Percentiles rank a stretch among this genome's conserved stretches.
These are phyloP conservation scores for Stenchaetothrips biformis DNA, from an alignment of 2,888 invertebrate species.

Conservation along the genomic window DNA sequence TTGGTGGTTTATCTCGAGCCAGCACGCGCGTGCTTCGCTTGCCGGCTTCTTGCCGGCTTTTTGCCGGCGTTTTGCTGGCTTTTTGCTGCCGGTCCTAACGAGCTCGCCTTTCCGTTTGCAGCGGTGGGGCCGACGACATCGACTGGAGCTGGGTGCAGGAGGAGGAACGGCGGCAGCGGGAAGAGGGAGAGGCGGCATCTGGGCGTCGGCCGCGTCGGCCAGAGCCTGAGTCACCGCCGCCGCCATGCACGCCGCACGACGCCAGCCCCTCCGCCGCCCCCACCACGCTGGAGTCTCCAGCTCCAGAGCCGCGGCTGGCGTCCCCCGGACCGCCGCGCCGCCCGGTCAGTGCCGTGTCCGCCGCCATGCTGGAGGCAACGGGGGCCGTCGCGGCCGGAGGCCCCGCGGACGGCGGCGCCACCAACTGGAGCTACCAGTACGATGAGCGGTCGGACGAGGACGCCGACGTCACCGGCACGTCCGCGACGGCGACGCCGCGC, in stretches of 20 bases:
- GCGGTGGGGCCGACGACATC: conserved; percentile 40
- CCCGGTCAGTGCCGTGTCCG: conserved; percentile 45
- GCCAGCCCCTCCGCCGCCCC: conserved; percentile 40
- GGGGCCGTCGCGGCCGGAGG: conserved; percentile 27
- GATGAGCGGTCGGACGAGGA: not conserved
- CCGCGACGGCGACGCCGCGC: conserved; percentile 35
- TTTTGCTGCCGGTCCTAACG: too few species aligned
- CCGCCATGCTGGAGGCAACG: conserved; percentile 42
- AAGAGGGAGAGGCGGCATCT: not conserved
- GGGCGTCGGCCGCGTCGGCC: conserved; percentile 33
- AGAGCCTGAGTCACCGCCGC: conserved; percentile 35
- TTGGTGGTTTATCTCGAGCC: too few species aligned
- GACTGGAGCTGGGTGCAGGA: conserved; percentile 46
- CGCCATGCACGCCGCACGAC: conserved; percentile 27
- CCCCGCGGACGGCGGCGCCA: conserved; percentile 33
- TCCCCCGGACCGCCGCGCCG: conserved; percentile 37
- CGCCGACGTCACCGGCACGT: not conserved
- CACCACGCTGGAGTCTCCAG: too few species aligned
- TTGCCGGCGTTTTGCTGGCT: too few species aligned
- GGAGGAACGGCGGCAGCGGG: conserved; percentile 34
- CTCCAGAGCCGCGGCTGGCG: conserved; percentile 35
- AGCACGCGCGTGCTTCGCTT: too few species aligned
- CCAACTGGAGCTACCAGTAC: conserved; percentile 13
- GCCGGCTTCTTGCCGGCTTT: too few species aligned
- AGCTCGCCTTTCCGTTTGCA: not conserved